These are phyloP conservation scores for Oconnorella tubifera DNA, from an alignment of 2,888 invertebrate genomes.

Conservation along the genomic window DNA sequence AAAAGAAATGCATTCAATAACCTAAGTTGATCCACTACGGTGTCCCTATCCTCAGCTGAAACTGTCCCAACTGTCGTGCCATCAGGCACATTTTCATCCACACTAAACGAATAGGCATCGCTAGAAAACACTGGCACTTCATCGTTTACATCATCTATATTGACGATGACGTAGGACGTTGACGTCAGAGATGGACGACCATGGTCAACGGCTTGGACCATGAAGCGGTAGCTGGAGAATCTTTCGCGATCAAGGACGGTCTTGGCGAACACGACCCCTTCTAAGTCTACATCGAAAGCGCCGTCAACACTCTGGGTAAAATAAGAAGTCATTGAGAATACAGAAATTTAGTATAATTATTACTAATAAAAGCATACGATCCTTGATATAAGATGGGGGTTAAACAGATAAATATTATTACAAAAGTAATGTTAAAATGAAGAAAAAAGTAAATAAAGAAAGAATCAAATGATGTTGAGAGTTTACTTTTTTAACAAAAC, in stretches of 20 bases:
- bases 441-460: too few species aligned
- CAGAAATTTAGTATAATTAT: too few species aligned
- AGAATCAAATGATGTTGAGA: too few species aligned
- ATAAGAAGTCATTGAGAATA: too few species aligned
- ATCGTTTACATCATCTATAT: slow-evolving; percentile 20
- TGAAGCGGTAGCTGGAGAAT: slow-evolving; percentile 75
- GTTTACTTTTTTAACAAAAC: too few species aligned
- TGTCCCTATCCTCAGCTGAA: slow-evolving; percentile 15
- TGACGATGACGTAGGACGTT: slow-evolving; percentile 24
- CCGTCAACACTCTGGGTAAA: slow-evolving; percentile 51
- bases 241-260: slow-evolving; percentile 84
- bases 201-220: slow-evolving; percentile 43
- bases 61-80: slow-evolving; percentile 11
- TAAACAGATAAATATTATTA: too few species aligned
- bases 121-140: slow-evolving; percentile 13
- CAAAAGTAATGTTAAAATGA: too few species aligned
- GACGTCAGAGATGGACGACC: slow-evolving; percentile 27
- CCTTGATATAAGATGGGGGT: too few species aligned
- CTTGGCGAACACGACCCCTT: slow-evolving; percentile 74
- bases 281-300: slow-evolving; percentile 70
- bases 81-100: slow-evolving; percentile 16
- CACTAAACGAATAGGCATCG: slow-evolving; percentile 15
- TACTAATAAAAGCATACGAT: too few species aligned
- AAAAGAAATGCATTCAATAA: too few species aligned
- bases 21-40: too few species aligned